Evolutionary conservation across 2,888 invertebrate genomes (phyloP), one percentile per base, ranked within the genome.

Genomic region (Drosophila mayaguana): DNA sequence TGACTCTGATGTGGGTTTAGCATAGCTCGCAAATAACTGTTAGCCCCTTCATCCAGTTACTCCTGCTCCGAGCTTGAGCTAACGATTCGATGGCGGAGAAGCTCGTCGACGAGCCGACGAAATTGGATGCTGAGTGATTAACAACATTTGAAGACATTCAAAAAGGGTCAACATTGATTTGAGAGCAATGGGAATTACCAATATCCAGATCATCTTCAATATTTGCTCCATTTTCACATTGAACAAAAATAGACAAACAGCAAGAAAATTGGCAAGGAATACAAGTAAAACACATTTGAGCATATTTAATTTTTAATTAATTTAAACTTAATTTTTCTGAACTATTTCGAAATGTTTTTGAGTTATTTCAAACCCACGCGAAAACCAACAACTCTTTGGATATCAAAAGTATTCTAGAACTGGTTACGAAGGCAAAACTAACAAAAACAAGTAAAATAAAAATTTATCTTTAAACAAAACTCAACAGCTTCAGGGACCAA

Each of bases 161-260:
- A 32, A 32, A 11, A 32, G 9, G 32, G 32, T 32, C 9, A 11
- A 32, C 9, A 32, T 9, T 11, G 9, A 32, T 32, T 32, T 32
- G 11, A 9, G 3, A 11, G 32, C 32, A 11, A 32, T 32, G 11
- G 80, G 83, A 73, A 60, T 43, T 28, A 22, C 8, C n/a, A 18
- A n/a, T 22, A 69, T 72, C 60, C 82, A 73, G 14, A 87, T 83
- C 80, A 87, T 81, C 77, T 83, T 82, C 91, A 91, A 79, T 91
- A 91, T 92, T 91, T 91, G 90, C 92, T 91, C 91, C 92, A 92
- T 91, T 90, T 92, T 92, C 92, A 92, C 92, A 92, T 90, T 78
- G 65, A 68, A 75, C 42, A 56, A 66, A 18, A 71, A 59, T 68
- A 60, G 72, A 75, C 5, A n/a, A 64, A 34, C n/a, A 55, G 73